A percentile compares a stretch with the other conserved stretches of the same genome.
Evolutionary conservation across 2,113 vertebrate genomes (phyloP).

Genomic region (Oxyura jamaicensis): DNA sequence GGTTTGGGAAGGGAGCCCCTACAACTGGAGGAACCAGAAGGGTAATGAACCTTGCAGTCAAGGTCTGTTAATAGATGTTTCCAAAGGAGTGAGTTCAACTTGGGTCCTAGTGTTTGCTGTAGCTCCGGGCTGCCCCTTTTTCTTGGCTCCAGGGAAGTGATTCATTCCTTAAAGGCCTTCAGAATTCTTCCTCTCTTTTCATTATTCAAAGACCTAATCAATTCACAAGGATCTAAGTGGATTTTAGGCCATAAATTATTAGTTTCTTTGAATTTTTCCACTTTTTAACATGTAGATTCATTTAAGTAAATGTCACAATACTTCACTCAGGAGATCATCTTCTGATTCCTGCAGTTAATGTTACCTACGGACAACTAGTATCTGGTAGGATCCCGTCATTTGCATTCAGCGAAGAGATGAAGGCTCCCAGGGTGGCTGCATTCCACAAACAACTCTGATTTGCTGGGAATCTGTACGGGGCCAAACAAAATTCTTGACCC

Average conservation of each 20-base stretch:
- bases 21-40: neutral
- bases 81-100: neutral
- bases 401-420: neutral
- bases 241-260: neutral
- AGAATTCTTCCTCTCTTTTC: neutral
- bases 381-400: neutral
- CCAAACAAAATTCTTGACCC: constrained; percentile 9
- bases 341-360: neutral
- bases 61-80: neutral
- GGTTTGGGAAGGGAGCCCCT: neutral
- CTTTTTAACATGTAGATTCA: neutral
- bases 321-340: neutral
- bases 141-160: neutral
- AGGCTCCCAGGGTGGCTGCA: neutral
- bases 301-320: neutral
- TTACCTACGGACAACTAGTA: neutral
- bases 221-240: neutral
- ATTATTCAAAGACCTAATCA: constrained; percentile 8
- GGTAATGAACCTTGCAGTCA: neutral
- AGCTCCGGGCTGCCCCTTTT: neutral
- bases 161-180: neutral
- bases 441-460: constrained; percentile 53
- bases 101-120: neutral
- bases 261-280: neutral
- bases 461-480: constrained; percentile 30